phyloP scores from a whole-genome alignment of 1,140 invertebrate genomes.

The Hylaeus volcanicus region DNA sequence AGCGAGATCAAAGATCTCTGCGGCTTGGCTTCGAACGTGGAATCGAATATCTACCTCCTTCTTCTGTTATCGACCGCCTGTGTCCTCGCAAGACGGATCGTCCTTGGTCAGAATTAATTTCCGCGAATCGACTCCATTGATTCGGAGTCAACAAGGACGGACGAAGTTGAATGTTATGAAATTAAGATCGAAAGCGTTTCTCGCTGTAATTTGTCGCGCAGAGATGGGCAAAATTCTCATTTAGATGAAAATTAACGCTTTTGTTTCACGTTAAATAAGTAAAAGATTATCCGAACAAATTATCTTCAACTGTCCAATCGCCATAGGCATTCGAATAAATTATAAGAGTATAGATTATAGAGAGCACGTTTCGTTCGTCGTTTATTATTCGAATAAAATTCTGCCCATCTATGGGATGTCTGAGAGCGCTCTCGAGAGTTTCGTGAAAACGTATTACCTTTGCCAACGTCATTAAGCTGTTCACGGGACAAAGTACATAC shows the following conservation, averaged over 20 bases:
- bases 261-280: too few relatives aligned
- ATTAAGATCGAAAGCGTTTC: neutral
- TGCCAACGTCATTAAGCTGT: conserved; percentile 10
- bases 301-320: too few relatives aligned
- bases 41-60: conserved; percentile 63
- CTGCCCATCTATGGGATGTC: too few relatives aligned
- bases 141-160: neutral
- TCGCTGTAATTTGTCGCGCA: neutral
- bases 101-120: conserved; percentile 3
- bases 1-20: conserved; percentile 80
- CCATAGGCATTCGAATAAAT: too few relatives aligned
- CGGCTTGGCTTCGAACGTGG: conserved; percentile 64
- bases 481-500: conserved; percentile 14
- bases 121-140: neutral
- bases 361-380: too few relatives aligned
- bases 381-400: too few relatives aligned
- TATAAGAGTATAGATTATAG: too few relatives aligned
- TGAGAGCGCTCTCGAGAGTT: neutral
- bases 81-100: neutral
- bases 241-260: too few relatives aligned
- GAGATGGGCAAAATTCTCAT: too few relatives aligned
- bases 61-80: conserved; percentile 29
- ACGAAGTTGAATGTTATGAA: neutral
- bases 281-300: too few relatives aligned
- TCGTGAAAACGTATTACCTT: neutral